Conservation (phyloP, 1,140 invertebrate genomes). For the Sinonovacula constricta region DNA sequence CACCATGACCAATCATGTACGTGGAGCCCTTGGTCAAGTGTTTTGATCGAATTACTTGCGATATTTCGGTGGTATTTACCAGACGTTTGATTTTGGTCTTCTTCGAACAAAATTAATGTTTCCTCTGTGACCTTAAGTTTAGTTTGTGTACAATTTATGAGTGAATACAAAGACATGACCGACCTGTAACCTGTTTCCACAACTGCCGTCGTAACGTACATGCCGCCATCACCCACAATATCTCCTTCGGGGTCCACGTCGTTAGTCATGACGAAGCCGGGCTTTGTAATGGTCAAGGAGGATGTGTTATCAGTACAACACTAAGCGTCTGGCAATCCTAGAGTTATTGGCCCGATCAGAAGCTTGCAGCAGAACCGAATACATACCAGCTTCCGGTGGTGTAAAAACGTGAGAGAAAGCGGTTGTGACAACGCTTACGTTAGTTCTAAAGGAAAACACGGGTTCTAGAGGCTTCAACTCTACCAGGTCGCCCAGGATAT, state of each 20-base stretch:
- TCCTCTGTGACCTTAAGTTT: no score
- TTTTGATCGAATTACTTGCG: no score
- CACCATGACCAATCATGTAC: no score
- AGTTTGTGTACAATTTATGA: no score
- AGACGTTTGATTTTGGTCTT: no score
- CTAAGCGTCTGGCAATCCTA: slow-evolving; percentile 6
- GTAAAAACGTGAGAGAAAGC: neutral
- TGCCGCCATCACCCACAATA: neutral
- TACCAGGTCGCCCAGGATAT: neutral
- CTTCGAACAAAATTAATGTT: no score
- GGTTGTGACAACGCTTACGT: neutral
- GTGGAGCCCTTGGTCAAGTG: no score
- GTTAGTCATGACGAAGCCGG: neutral
- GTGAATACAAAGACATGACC: no score
- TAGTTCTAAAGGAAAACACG: neutral
- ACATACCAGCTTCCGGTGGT: neutral
- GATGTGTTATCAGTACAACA: neutral
- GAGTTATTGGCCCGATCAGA: neutral
- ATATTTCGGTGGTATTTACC: no score
- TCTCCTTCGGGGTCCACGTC: no score
- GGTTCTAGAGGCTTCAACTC: neutral
- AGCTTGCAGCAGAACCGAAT: neutral
- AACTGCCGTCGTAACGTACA: neutral
- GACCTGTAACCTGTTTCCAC: neutral
- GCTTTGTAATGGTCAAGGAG: neutral